phyloP scores from a whole-genome alignment of 2,113 vertebrate species.

The Choloepus hoffmanni region DNA sequence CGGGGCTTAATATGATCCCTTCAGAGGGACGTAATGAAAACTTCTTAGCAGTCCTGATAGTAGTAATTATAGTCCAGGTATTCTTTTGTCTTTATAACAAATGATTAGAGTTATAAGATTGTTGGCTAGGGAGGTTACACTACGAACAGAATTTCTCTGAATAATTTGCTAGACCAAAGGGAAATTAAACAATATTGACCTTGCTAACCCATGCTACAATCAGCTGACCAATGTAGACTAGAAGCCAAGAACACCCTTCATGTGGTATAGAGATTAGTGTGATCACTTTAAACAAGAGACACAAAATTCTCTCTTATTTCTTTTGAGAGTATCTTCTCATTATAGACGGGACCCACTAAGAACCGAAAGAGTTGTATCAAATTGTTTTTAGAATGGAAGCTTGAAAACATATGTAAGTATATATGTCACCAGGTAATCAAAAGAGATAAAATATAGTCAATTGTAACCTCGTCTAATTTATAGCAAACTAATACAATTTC shows the following conservation, averaged over 20 bases:
- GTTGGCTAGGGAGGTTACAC: neutral
- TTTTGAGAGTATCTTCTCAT: neutral
- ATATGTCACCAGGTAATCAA: too few relatives aligned
- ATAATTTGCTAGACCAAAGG: neutral
- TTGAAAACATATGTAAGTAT: too few relatives aligned
- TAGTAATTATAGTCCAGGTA: fast-evolving
- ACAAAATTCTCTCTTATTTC: neutral
- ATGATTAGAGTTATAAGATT: neutral
- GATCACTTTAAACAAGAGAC: neutral
- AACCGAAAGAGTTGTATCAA: neutral
- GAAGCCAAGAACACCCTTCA: neutral
- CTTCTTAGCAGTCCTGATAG: neutral
- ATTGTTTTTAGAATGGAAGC: too few relatives aligned
- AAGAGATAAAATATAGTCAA: too few relatives aligned
- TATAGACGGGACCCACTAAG: neutral
- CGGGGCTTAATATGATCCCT: neutral
- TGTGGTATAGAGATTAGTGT: neutral
- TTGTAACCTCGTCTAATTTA: too few relatives aligned
- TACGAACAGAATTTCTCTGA: neutral
- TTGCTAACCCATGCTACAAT: neutral
- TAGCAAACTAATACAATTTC: too few relatives aligned
- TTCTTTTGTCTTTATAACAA: neutral
- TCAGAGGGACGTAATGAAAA: neutral
- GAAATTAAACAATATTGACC: neutral
- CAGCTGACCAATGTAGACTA: neutral